phyloP scores from a whole-genome alignment of 2,113 vertebrate species.

The Phyllostomus hastatus region DNA sequence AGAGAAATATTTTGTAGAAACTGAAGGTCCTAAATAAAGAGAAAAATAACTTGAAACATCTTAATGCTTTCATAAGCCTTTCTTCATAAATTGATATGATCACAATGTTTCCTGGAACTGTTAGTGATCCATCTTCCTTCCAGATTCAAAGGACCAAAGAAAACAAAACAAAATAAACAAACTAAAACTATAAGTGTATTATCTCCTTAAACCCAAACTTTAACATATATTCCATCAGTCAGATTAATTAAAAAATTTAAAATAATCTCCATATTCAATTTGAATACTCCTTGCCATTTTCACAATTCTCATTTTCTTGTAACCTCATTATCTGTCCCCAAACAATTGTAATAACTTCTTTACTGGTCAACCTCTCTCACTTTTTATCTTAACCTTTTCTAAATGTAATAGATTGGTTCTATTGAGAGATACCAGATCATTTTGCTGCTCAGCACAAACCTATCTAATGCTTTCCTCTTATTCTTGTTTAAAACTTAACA shows the following conservation, averaged over 20 bases:
- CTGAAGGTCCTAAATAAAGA: background rate
- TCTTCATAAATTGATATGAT: background rate
- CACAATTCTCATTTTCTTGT: background rate
- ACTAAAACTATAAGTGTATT: background rate
- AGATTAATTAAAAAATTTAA: background rate
- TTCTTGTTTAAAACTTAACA: background rate
- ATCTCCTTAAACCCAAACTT: background rate
- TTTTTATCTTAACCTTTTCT: background rate
- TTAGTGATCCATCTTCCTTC: background rate
- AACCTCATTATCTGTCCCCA: background rate
- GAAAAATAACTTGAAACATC: background rate
- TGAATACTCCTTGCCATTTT: background rate
- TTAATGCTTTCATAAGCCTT: background rate
- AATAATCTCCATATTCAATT: background rate
- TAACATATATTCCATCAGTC: background rate
- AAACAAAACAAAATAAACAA: background rate
- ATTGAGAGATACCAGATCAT: background rate
- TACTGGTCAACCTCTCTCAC: background rate
- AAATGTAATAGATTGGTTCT: background rate
- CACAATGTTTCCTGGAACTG: background rate
- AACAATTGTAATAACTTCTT: background rate
- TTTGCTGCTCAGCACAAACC: background rate
- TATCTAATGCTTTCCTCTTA: rapidly evolving
- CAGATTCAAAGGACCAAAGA: background rate
- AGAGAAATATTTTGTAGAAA: background rate